Evolutionary conservation across 2,113 vertebrate genomes (phyloP).

Genomic region (Cavia porcellus): DNA sequence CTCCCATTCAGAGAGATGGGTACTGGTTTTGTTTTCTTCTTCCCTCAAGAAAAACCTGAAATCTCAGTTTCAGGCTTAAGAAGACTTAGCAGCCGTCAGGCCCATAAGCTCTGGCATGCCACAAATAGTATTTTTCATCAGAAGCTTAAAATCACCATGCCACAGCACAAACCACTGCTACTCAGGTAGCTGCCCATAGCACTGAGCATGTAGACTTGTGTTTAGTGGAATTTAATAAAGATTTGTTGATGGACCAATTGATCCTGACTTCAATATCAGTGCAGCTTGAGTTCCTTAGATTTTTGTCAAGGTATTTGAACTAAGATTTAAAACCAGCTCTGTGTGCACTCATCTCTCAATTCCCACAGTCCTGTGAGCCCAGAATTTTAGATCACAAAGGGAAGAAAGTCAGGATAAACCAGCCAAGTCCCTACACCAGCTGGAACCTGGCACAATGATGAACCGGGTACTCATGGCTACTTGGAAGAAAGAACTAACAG

Average conservation of each 20-base stretch:
- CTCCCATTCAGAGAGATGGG: slow-evolving; percentile 62
- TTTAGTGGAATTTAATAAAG: slow-evolving; percentile 77
- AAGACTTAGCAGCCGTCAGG: slow-evolving; percentile 81
- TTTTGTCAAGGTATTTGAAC: slow-evolving; percentile 59
- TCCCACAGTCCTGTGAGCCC: slow-evolving; percentile 25
- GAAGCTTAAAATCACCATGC: slow-evolving; percentile 73
- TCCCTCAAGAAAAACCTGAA: slow-evolving; percentile 78
- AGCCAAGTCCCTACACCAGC: background rate
- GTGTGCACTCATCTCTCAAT: slow-evolving; percentile 48
- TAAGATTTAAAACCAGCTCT: slow-evolving; percentile 68
- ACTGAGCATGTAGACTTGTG: background rate
- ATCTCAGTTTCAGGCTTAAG: slow-evolving; percentile 84
- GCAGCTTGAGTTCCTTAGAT: slow-evolving; percentile 55
- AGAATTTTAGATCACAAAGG: slow-evolving; percentile 26
- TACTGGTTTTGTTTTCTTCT: slow-evolving; percentile 72
- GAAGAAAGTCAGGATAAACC: background rate
- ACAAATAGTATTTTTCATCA: slow-evolving; percentile 82
- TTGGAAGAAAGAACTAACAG: background rate
- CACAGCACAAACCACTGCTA: slow-evolving; percentile 62
- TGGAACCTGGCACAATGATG: background rate
- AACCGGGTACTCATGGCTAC: background rate
- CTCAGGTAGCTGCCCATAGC: slow-evolving; percentile 47
- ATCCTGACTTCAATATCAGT: slow-evolving; percentile 57
- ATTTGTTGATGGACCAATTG: slow-evolving; percentile 74
- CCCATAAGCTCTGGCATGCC: slow-evolving; percentile 80